Conservation (phyloP, 1,140 invertebrate genomes). For the Platyura marginata region DNA sequence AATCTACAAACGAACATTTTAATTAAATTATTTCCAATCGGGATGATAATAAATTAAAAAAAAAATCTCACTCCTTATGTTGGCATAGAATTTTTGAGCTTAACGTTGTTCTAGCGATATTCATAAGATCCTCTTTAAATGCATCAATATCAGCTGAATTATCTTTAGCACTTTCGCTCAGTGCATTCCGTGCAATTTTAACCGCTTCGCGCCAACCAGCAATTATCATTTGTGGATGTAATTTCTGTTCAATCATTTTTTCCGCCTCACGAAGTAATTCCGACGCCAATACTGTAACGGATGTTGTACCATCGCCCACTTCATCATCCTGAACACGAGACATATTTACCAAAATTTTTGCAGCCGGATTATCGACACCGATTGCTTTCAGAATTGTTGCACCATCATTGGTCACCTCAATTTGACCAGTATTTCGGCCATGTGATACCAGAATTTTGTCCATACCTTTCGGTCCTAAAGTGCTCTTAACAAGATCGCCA, state of each 20-base stretch:
- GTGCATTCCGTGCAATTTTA: constrained; percentile 61
- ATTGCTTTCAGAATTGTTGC: constrained; percentile 95
- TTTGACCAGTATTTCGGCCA: constrained; percentile 58
- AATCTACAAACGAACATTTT: too few species aligned
- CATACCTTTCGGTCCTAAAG: constrained; percentile 98
- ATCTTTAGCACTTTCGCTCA: constrained; percentile 58
- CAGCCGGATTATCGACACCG: constrained; percentile 97
- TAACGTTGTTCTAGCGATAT: constrained; percentile 93
- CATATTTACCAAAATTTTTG: constrained; percentile 97
- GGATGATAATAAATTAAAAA: constrained; percentile 2
- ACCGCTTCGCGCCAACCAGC: constrained; percentile 82
- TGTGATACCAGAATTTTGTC: constrained; percentile 93
- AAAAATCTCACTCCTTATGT: constrained; percentile 60
- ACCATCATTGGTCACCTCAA: constrained; percentile 98
- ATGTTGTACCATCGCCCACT: constrained; percentile 99
- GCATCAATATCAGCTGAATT: constrained; percentile 61
- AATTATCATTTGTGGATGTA: constrained; percentile 98
- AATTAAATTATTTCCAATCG: too few species aligned
- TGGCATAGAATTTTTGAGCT: constrained; percentile 97
- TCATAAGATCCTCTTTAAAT: constrained; percentile 80
- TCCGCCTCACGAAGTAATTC: constrained; percentile 94
- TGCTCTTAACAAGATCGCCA: constrained; percentile 95
- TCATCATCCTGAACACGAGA: constrained; percentile 98
- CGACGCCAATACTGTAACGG: constrained; percentile 90
- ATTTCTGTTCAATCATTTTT: constrained; percentile 78